These are phyloP conservation scores for Tiaroga cobitis DNA, from an alignment of 2,797 vertebrate species.

Conservation along the genomic window DNA sequence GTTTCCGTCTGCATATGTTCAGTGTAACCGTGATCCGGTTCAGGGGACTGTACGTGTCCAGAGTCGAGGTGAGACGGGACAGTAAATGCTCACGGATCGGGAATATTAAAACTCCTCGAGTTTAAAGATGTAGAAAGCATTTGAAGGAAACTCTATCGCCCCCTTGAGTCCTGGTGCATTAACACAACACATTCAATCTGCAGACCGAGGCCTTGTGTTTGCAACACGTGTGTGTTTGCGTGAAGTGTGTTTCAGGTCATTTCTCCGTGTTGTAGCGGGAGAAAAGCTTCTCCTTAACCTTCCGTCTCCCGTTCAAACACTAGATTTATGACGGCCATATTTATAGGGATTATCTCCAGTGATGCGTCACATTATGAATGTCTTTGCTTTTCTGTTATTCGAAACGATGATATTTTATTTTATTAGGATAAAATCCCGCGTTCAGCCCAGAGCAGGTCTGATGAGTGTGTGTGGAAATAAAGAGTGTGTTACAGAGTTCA, in stretches of 20 bases:
- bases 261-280: slow-evolving; percentile 44
- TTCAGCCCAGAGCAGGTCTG: neutral
- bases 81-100: no score
- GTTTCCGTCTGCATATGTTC: no score
- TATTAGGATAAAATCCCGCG: neutral
- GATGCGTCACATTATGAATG: slow-evolving; percentile 49
- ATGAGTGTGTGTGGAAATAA: neutral
- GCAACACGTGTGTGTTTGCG: slow-evolving; percentile 8
- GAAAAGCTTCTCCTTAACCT: slow-evolving; percentile 67
- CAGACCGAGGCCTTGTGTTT: neutral
- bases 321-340: slow-evolving; percentile 58
- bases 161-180: neutral
- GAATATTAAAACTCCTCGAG: neutral
- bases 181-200: neutral
- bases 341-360: slow-evolving; percentile 48
- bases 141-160: neutral
- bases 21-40: no score
- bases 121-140: neutral
- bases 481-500: neutral
- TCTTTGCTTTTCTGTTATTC: slow-evolving; percentile 51
- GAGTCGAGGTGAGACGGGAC: no score
- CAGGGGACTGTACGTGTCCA: no score
- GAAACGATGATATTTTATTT: slow-evolving; percentile 36
- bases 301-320: slow-evolving; percentile 57
- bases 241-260: slow-evolving; percentile 50